Base-by-base conservation (phyloP, 2,113 vertebrate genomes). In the Amphiprion percula region DNA sequence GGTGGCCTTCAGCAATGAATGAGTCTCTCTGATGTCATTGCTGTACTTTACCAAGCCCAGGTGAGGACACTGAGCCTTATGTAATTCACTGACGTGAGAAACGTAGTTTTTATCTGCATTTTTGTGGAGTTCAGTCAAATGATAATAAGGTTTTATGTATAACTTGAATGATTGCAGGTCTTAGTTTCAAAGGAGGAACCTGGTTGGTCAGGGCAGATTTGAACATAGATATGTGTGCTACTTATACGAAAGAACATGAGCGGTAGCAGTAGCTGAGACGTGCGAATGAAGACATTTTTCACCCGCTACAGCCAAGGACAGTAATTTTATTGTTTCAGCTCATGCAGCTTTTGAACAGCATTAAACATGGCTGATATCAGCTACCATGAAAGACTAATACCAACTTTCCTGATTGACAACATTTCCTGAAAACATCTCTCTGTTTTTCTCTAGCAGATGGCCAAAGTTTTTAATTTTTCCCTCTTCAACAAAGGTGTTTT, bases 1-100 rank as follows among this genome's bases (percentile, higher is more conserved):
- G 69, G 55, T 60, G 58, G 63, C 53, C 19, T 41, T 53, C 24
- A 44, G n/a, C 1, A 5, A 65, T 69, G 52, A 65, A 76, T 76
- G 66, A 39, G 68, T 61, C 28, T 55, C 65, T 79, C 78, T 87
- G 72, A 85, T 85, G 58, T 65, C 52, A 50, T 74, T 41, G 11
- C 16, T 79, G 7, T 59, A 21, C 19, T 64, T 14, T 24, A 44
- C 21, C 19, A 77, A 67, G 17, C 10, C 47, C 56, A 54, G 64
- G 21, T 62, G n/a, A 37, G 26, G 24, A 28, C 21, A 64, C 50
- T 33, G 50, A 52, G 19, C 16, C 0, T 50, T 65, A 52, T 46
- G n/a, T 63, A 68, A 50, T 49, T 23, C 28, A 67, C 14, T 66
- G 15, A 75, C 6, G 26, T 14, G 37, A 52, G 15, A 64, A 41